phyloP scores from a whole-genome alignment of 92 coral and sea anemone species.

The Parazoanthus swiftii region DNA sequence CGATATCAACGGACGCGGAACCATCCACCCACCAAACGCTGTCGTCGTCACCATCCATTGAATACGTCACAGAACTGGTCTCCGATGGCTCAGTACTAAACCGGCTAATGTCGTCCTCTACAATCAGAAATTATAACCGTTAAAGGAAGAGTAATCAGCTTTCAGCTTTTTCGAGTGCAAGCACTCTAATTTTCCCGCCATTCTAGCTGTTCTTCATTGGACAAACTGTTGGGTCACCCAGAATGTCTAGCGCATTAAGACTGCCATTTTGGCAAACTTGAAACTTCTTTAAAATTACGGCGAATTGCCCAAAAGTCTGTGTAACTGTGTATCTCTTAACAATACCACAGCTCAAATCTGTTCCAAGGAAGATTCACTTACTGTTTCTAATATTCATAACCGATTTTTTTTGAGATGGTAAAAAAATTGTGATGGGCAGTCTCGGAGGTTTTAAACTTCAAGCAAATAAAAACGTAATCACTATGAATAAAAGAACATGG shows the following conservation, averaged over 20 bases:
- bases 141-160: background rate
- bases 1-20: slow-evolving; percentile 75
- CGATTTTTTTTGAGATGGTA: no score
- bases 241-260: background rate
- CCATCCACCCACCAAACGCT: slow-evolving; percentile 90
- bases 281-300: background rate
- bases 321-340: no score
- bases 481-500: no score
- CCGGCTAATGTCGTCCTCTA: slow-evolving; percentile 78
- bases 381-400: no score
- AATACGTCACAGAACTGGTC: slow-evolving; percentile 88
- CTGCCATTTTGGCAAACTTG: background rate
- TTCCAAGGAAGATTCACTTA: no score
- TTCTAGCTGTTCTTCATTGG: background rate
- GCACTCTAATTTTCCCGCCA: background rate
- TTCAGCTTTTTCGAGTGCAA: background rate
- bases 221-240: no score
- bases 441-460: no score
- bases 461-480: no score
- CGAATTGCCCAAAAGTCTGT: no score
- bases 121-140: background rate
- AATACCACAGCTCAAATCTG: no score
- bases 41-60: slow-evolving; percentile 95
- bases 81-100: slow-evolving; percentile 87
- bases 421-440: no score